These are phyloP conservation scores for Halesus radiatus DNA, from an alignment of 1,140 invertebrate genomes.

Conservation along the genomic window DNA sequence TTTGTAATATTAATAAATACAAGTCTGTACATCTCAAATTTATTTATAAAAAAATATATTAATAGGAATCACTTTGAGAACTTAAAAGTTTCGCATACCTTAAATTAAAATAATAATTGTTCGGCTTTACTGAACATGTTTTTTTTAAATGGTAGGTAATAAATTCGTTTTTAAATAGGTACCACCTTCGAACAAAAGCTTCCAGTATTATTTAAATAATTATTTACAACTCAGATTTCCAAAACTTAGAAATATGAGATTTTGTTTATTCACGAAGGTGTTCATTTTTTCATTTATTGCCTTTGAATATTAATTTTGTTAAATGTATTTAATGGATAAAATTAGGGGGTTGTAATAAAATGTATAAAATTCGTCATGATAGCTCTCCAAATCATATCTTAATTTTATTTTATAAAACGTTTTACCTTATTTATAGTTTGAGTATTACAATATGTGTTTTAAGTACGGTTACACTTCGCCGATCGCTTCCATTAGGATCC, in stretches of 20 bases:
- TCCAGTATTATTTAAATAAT: too few species aligned
- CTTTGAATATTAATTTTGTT: neutral
- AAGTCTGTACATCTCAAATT: slow-evolving; percentile 38
- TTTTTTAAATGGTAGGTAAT: too few species aligned
- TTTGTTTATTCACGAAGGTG: too few species aligned
- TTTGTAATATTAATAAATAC: slow-evolving; percentile 44
- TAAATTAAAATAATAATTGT: neutral
- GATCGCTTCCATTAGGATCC: neutral
- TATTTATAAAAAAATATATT: slow-evolving; percentile 43
- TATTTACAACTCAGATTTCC: too few species aligned
- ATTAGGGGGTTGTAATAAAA: neutral
- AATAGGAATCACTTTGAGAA: slow-evolving; percentile 43
- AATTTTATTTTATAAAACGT: slow-evolving; percentile 16
- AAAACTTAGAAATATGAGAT: too few species aligned
- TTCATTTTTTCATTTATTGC: too few species aligned
- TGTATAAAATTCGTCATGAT: neutral
- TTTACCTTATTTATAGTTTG: slow-evolving; percentile 19
- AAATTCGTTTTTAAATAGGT: too few species aligned
- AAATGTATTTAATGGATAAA: neutral
- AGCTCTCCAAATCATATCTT: slow-evolving; percentile 4
- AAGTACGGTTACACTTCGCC: slow-evolving; percentile 4
- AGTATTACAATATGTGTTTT: slow-evolving; percentile 19
- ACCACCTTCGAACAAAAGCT: too few species aligned
- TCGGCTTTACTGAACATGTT: too few species aligned
- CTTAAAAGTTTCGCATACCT: slow-evolving; percentile 11